A percentile compares a stretch with the other conserved stretches of the same genome.
phyloP scores from a whole-genome alignment of 92 coral and sea anemone species.

The Actinernus sp. region DNA sequence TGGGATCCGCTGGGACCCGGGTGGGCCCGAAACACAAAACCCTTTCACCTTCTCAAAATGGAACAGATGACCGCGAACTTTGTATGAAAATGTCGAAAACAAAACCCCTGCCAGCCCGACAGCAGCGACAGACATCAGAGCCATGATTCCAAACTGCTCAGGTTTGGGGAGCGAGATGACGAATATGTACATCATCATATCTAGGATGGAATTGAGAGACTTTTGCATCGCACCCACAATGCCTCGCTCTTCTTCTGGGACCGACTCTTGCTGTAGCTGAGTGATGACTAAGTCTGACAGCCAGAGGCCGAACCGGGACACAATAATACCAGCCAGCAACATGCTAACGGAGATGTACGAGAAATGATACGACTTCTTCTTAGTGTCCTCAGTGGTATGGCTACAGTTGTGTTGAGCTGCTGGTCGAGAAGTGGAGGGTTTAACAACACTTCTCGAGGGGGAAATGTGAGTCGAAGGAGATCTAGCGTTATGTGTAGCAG shows the following conservation, averaged over 20 bases:
- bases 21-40: too few species aligned
- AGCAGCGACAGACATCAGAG: constrained; percentile 84
- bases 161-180: constrained; percentile 88
- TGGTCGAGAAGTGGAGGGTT: not conserved
- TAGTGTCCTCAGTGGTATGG: constrained; percentile 8
- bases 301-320: constrained; percentile 95
- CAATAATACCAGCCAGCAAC: constrained; percentile 81
- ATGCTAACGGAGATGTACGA: constrained; percentile 86
- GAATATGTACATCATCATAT: constrained; percentile 66
- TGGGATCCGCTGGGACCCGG: too few species aligned
- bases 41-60: constrained; percentile 80
- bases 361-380: constrained; percentile 11
- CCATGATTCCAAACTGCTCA: constrained; percentile 78
- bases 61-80: constrained; percentile 81
- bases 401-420: constrained; percentile 7
- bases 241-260: constrained; percentile 92
- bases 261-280: constrained; percentile 88
- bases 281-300: constrained; percentile 85
- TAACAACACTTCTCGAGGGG: not conserved
- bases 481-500: not conserved
- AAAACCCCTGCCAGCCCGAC: constrained; percentile 79
- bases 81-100: constrained; percentile 88
- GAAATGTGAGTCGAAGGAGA: not conserved
- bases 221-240: constrained; percentile 95
- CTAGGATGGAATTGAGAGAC: constrained; percentile 76